These are phyloP conservation scores for Carposina sasakii DNA, from an alignment of 1,140 invertebrate genomes.

Conservation along the genomic window DNA sequence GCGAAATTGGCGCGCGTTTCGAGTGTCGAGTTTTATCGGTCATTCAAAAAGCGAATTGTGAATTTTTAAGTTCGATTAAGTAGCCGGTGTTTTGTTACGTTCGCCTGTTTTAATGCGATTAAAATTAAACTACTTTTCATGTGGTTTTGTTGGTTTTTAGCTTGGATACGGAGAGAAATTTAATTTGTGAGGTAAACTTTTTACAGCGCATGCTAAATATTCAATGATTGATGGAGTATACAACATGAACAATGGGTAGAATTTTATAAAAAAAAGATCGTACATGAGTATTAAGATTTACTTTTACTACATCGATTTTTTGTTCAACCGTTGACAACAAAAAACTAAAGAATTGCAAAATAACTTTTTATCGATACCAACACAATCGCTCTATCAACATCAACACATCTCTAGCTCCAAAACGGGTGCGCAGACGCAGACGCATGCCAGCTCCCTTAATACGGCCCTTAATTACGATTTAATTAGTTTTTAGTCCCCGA, in stretches of 20 bases:
- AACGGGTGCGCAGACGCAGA: slow-evolving; percentile 44
- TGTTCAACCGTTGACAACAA: slow-evolving; percentile 15
- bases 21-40: slow-evolving; percentile 55
- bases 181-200: no score
- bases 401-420: slow-evolving; percentile 36
- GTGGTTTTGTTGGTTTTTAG: no score
- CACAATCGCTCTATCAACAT: background rate
- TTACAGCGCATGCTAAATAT: no score
- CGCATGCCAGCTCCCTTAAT: slow-evolving; percentile 59
- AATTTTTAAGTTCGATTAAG: slow-evolving; percentile 49
- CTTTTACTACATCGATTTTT: no score
- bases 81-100: slow-evolving; percentile 30
- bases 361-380: slow-evolving; percentile 8
- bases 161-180: no score
- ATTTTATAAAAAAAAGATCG: no score
- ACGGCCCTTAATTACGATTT: slow-evolving; percentile 66
- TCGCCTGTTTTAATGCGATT: no score
- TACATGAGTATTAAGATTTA: no score
- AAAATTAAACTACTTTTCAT: no score
- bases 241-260: no score
- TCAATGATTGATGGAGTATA: no score
- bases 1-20: slow-evolving; percentile 44
- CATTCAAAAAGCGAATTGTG: slow-evolving; percentile 51
- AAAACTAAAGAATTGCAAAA: no score
- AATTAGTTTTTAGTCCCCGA: slow-evolving; percentile 62